A percentile compares a stretch with the other conserved stretches of the same genome.
phyloP scores from a whole-genome alignment of 2,888 invertebrate genomes.

The Teleogryllus oceanicus region DNA sequence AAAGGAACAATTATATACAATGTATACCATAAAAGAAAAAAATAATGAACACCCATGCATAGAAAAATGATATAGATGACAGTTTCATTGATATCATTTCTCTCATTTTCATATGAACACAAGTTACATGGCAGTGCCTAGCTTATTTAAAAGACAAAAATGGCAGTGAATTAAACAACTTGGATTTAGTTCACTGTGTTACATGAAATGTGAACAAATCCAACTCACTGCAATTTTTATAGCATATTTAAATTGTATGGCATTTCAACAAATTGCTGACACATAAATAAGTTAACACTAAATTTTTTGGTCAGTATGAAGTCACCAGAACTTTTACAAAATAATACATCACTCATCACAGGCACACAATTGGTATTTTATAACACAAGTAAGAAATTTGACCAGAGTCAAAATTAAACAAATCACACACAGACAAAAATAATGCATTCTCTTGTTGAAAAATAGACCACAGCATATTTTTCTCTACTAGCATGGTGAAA shows the following conservation, averaged over 20 bases:
- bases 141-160: slow-evolving; percentile 19
- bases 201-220: background rate
- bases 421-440: background rate
- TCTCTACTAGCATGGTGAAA: background rate
- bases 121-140: slow-evolving; percentile 31
- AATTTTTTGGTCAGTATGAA: background rate
- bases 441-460: background rate
- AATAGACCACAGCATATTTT: background rate
- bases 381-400: background rate
- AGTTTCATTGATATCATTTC: background rate
- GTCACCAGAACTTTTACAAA: slow-evolving; percentile 19
- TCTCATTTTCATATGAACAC: slow-evolving; percentile 25
- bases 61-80: slow-evolving; percentile 1
- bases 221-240: slow-evolving; percentile 4
- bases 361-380: slow-evolving; percentile 19
- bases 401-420: background rate
- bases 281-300: slow-evolving; percentile 2
- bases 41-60: slow-evolving; percentile 10
- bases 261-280: slow-evolving; percentile 6
- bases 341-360: slow-evolving; percentile 22
- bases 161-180: slow-evolving; percentile 22
- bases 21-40: background rate
- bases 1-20: slow-evolving; percentile 12
- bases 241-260: background rate
- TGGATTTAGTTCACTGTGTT: background rate